Evolutionary conservation across 2,797 vertebrate genomes (phyloP).

Genomic region (Urocyon cinereoargenteus): DNA sequence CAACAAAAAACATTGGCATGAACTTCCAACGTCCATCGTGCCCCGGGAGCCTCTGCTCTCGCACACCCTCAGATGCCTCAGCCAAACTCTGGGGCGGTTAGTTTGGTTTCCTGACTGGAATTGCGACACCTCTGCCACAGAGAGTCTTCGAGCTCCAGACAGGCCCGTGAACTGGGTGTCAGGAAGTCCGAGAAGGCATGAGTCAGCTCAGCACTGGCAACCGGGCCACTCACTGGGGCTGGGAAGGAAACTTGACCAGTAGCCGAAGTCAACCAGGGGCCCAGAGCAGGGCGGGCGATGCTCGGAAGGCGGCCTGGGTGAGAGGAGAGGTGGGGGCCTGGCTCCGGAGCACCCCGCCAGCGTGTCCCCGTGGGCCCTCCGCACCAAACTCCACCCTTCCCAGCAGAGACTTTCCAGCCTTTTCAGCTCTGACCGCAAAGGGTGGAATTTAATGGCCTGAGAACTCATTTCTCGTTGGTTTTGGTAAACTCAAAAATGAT

Average conservation of each 20-base stretch:
- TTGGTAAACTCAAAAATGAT: conserved; percentile 54
- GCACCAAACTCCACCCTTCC: background rate
- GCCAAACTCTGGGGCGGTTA: conserved; percentile 49
- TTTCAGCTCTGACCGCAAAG: conserved; percentile 50
- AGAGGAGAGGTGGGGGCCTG: accelerated
- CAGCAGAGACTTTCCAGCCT: background rate
- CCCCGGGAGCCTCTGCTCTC: background rate
- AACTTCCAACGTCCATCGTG: background rate
- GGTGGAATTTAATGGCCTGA: conserved; percentile 21
- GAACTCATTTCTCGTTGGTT: conserved; percentile 38
- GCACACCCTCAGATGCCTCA: background rate
- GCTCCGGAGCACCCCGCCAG: background rate
- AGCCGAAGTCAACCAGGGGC: background rate
- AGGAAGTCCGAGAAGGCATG: conserved; percentile 58
- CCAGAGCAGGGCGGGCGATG: accelerated
- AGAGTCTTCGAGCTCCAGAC: conserved; percentile 16
- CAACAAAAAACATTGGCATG: background rate
- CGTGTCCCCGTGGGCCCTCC: background rate
- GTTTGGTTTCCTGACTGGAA: conserved; percentile 65
- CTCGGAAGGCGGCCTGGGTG: background rate
- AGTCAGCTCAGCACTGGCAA: conserved; percentile 7
- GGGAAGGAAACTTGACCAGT: conserved; percentile 38
- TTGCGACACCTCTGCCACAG: background rate
- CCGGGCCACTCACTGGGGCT: background rate
- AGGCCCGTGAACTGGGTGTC: background rate